phyloP scores from a whole-genome alignment of 2,888 invertebrate genomes.

The Anaspis maculata region DNA sequence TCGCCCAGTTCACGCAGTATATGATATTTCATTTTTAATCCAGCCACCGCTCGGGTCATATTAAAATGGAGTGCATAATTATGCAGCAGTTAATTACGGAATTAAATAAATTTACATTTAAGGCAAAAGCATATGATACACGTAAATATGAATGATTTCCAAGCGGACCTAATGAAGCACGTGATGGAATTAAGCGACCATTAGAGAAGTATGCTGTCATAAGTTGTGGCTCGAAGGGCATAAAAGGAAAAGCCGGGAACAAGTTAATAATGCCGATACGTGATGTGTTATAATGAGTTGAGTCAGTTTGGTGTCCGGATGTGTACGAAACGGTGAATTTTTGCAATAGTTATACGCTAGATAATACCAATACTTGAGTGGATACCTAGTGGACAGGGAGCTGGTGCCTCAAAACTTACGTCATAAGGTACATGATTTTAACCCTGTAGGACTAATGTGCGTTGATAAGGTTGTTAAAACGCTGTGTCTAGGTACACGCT shows the following conservation, averaged over 20 bases:
- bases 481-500: no score
- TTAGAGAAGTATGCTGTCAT: constrained; percentile 12
- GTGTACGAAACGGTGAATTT: not conserved
- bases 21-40: no score
- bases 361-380: no score
- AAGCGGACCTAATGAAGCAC: constrained; percentile 16
- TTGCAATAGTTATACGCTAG: no score
- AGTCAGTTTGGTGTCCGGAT: constrained; percentile 4
- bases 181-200: constrained; percentile 14
- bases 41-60: no score
- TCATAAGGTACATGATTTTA: no score
- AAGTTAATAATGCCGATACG: constrained; percentile 13
- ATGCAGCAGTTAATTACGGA: constrained; percentile 10
- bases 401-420: no score
- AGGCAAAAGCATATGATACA: constrained; percentile 11
- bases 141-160: constrained; percentile 16
- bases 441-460: no score
- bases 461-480: no score
- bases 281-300: constrained; percentile 11
- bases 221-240: constrained; percentile 10
- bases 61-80: constrained; percentile 14
- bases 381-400: no score
- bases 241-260: constrained; percentile 10
- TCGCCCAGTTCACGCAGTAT: no score
- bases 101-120: constrained; percentile 13